Base-by-base conservation (phyloP, 2,888 invertebrate genomes). In the Elmis aenea region DNA sequence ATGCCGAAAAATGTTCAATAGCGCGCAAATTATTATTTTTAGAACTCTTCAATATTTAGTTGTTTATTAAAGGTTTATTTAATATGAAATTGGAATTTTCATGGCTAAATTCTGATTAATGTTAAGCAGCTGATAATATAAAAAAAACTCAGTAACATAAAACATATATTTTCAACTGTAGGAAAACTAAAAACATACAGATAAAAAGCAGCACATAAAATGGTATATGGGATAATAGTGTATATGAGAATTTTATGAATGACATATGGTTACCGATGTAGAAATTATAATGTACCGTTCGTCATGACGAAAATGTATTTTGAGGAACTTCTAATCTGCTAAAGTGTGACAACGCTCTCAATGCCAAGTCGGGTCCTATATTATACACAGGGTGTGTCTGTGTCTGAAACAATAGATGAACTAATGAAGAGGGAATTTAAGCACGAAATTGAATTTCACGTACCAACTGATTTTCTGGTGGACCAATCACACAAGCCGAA, bases 341-440 rank as follows among this genome's bases (percentile, higher is more conserved):
- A 49, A 73, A 77, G 59, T 73, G 68, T 11, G 66, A 52, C 43
- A 70, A 51, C 3, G 75, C 73, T 51, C 68, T 69, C 38, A 70
- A 61, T 2, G 78, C 77, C 28, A 74, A 66, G 35, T 83, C 79
- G 21, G 85, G 79, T 47, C 83, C 81, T 43, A 91, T 77, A 66
- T 91, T 91, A 63, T 85, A 89, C 21, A 91, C 69, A 0, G 91
- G 89, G 70, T 91, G 90, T 22, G 85, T 79, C 46, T 79, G 74
- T 54, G 77, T 66, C 76, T 77, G 59, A 33, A 68, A 65, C 24
- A n/a, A 12, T 13, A 21, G 10, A 32, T 23, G 12, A 29, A 11
- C 27, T 13, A 13, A 13, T 13, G 26, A 11, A 6, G 5, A 13
- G 5, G 5, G 5, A 6, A 27, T 13, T 10, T 27, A 8, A 13